Evolutionary conservation across 23 tunicate species (phyloP).

Genomic region (Trididemnum nubilum): DNA sequence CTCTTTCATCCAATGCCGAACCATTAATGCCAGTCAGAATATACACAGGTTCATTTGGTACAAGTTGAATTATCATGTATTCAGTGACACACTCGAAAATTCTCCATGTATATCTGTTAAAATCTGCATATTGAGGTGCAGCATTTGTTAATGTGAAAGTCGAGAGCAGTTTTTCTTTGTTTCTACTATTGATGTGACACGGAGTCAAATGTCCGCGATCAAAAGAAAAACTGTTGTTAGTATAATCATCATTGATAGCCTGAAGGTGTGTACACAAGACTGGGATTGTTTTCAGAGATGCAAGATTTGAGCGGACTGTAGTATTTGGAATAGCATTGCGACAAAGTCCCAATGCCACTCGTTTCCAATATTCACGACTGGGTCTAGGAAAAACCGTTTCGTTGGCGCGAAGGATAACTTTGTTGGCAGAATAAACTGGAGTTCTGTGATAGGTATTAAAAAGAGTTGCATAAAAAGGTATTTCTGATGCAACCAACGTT

Average conservation of each 20-base stretch:
- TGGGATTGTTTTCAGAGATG: constrained; percentile 14
- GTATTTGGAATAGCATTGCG: constrained; percentile 14
- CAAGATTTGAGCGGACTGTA: constrained; percentile 51
- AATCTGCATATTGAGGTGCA: constrained; percentile 82
- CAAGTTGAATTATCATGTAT: constrained; percentile 36
- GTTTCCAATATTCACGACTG: constrained; percentile 40
- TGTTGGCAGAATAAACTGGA: constrained; percentile 78
- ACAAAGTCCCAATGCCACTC: constrained; percentile 65
- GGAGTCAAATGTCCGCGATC: constrained; percentile 91
- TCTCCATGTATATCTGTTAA: constrained; percentile 73
- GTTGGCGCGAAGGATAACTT: constrained; percentile 13
- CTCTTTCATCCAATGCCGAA: constrained; percentile 38
- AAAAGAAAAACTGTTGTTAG: constrained; percentile 39
- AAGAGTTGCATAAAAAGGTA: constrained; percentile 61
- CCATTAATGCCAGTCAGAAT: constrained; percentile 86
- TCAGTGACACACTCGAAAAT: constrained; percentile 73
- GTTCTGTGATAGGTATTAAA: constrained; percentile 45
- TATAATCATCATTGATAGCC: constrained; percentile 68
- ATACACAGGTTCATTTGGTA: constrained; percentile 60
- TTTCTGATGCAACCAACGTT: background rate
- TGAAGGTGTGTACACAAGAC: constrained; percentile 50
- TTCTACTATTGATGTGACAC: constrained; percentile 71
- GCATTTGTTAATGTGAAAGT: constrained; percentile 97
- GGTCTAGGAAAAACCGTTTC: constrained; percentile 51
- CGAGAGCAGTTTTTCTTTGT: constrained; percentile 54